phyloP scores from a whole-genome alignment of 2,113 vertebrate species.

The Campylomormyrus numenius region DNA sequence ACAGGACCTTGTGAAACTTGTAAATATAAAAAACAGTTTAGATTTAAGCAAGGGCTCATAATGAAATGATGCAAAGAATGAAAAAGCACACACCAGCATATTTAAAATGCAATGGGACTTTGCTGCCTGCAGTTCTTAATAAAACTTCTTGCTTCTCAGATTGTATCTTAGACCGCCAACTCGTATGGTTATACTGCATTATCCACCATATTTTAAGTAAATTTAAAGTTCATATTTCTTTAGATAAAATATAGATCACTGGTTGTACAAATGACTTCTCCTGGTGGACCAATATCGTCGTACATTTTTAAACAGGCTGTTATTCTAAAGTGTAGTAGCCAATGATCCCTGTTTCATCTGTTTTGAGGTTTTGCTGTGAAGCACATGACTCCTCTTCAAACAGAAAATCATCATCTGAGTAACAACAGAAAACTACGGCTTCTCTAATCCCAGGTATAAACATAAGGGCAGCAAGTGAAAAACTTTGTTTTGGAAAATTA shows the following conservation, averaged over 20 bases:
- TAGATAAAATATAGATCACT: neutral
- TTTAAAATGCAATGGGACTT: neutral
- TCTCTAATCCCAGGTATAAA: neutral
- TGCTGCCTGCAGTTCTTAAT: neutral
- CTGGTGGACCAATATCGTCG: neutral
- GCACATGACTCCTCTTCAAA: neutral
- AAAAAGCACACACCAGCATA: neutral
- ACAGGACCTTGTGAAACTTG: neutral
- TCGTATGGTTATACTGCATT: neutral
- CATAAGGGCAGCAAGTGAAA: constrained; percentile 20
- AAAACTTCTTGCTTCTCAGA: neutral
- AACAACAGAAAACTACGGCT: neutral
- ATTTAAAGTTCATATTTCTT: neutral
- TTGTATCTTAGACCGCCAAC: neutral
- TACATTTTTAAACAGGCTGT: neutral
- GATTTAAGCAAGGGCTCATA: neutral
- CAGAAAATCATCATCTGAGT: neutral
- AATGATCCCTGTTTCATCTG: neutral
- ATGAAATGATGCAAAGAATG: neutral
- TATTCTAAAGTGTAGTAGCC: neutral
- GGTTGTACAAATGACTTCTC: neutral
- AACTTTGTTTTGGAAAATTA: constrained; percentile 29
- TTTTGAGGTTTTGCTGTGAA: constrained; percentile 12
- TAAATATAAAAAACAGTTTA: neutral
- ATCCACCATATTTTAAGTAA: neutral